Evolutionary conservation across 2,888 invertebrate species (phyloP), one percentile per base, ranked within the genome.

Genomic region (Drosophila putrida): DNA sequence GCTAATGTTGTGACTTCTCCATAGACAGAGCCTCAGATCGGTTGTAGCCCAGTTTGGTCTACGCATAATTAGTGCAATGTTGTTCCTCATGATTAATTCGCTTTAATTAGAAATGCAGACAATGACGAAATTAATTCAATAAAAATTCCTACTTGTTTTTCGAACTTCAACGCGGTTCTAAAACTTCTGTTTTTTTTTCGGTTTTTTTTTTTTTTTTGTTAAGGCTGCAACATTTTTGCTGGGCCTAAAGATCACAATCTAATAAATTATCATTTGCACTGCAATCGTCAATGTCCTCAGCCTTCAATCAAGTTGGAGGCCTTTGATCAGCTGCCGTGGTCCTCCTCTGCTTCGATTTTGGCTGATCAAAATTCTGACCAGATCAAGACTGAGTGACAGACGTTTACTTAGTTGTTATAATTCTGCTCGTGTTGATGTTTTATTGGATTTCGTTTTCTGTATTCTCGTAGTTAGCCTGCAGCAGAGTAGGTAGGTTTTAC

Each of bases 191-290:
- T 35, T 8, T 2, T 43, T 33, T 53, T 11, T 27, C 0, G 31
- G 9, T 11, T 35, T 36, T 41, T 11, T 31, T 38, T 35, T n/a
- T 15, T 25, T 50, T 50, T 62, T 4, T 36, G 20, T 8, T 39
- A 27, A 50, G n/a, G 25, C 6, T 51, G 54, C 36, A 53, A 58
- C 82, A 71, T 75, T 62, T 67, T 63, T 77, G 80, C 50, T 67
- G 66, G 49, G 71, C 53, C 74, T 69, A 80, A 75, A 83, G 89
- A 86, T 87, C 76, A 65, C 89, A 82, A 86, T 86, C 86, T 87
- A 86, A 86, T 86, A 86, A 86, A 86, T 86, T 86, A 89, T 86
- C 89, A 89, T 89, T 87, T 87, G 87, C 87, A 81, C 86, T 85
- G 87, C 87, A 86, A 81, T 88, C 85, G 81, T 84, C 84, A 83